Evolutionary conservation across 2,888 invertebrate genomes (phyloP), one percentile per base, ranked within the genome.

Genomic region (Loripinus fragilis): DNA sequence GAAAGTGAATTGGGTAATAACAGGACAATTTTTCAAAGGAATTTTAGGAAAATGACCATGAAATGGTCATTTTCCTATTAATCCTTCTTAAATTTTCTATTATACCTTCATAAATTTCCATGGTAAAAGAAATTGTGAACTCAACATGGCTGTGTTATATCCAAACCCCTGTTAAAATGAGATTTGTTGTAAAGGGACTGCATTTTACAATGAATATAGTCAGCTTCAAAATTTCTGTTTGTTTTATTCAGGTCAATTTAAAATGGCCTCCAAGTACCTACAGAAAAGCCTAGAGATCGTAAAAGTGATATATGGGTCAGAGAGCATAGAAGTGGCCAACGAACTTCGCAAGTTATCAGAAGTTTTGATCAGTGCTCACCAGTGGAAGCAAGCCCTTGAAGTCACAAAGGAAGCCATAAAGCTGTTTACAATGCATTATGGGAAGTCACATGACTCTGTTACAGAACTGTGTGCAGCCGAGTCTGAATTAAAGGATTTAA

Each of bases 261-360:
- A 90, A 55, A 92, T 88, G 84, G 94, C 93, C 83, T 92, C 94
- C 55, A 84, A 90, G 3, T 94, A 93, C 85, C 88, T 96, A 30
- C 94, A 95, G 78, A 94, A 95, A 80, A 95, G 95, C 85, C 93
- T 96, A 2, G 93, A 94, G 45, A 95, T 95, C 28, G 93, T 95
- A 12, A 95, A 95, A 86, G 95, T 95, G 85, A 95, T 95, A 85
- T 96, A 95, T 91, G 96, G 96, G 0, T 93, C 94, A 0, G 94
- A 95, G 68, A 96, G 96, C 88, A 95, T 96, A 23, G 96, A 96
- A 90, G 94, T 95, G 45, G 95, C 95, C 0, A 95, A 95, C 80
- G 96, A 96, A 89, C 92, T 96, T 33, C 94, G 95, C 70, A 96
- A 96, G 89, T 94, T 95, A 28, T 94, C 95, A 0, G 95, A 96